A percentile compares a stretch with the other conserved stretches of the same genome.
Evolutionary conservation across 2,888 invertebrate genomes (phyloP).

Genomic region (Metopia argyrocephala): DNA sequence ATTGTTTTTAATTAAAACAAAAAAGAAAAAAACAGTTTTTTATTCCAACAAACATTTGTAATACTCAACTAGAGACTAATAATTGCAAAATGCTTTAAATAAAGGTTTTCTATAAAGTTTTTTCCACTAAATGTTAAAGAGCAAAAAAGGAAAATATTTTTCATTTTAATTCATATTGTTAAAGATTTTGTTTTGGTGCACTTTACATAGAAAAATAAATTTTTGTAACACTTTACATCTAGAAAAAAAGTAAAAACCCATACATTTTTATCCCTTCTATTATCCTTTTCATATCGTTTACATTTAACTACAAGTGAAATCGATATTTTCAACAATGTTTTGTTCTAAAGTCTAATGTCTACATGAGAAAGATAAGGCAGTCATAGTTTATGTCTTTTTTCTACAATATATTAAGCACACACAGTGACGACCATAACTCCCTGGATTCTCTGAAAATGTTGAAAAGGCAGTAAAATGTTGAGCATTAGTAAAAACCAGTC

Average conservation of each 20-base stretch:
- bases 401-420: no score
- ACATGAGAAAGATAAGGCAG: neutral
- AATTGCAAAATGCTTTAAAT: slow-evolving; percentile 4
- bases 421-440: neutral
- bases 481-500: slow-evolving; percentile 39
- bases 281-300: neutral
- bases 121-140: neutral
- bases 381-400: neutral
- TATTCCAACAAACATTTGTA: no score
- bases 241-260: slow-evolving; percentile 6
- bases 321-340: slow-evolving; percentile 42
- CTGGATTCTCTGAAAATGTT: neutral
- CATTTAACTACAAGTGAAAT: slow-evolving; percentile 29
- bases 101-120: slow-evolving; percentile 53
- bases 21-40: no score
- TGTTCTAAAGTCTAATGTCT: slow-evolving; percentile 14
- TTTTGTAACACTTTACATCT: slow-evolving; percentile 32
- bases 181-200: slow-evolving; percentile 13
- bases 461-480: slow-evolving; percentile 42
- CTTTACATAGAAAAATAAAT: slow-evolving; percentile 1
- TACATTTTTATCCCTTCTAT: neutral
- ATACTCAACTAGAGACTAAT: no score
- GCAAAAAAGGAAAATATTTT: neutral
- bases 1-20: no score
- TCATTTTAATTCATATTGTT: slow-evolving; percentile 16